These are phyloP conservation scores for Sebastes flavidus DNA, from an alignment of 2,797 vertebrate species.

Conservation along the genomic window DNA sequence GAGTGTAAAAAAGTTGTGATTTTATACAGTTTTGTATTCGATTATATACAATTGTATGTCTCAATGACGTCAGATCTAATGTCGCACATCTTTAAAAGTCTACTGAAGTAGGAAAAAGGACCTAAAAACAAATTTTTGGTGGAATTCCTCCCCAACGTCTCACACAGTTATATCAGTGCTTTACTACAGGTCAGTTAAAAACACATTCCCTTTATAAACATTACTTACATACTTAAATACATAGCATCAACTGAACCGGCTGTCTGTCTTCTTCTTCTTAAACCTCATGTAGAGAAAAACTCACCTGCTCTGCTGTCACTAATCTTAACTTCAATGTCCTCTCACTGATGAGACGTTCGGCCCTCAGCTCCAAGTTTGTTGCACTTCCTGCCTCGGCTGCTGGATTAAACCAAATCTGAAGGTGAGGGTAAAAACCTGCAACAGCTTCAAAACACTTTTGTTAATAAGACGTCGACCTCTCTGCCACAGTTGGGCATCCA, in stretches of 20 bases:
- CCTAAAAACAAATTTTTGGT: conserved; percentile 15
- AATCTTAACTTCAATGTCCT: conserved; percentile 50
- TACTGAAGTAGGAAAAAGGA: conserved; percentile 10
- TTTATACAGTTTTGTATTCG: not conserved
- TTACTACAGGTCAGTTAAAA: conserved; percentile 68
- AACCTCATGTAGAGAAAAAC: conserved; percentile 7
- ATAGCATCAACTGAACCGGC: conserved; percentile 38
- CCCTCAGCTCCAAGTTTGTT: not conserved
- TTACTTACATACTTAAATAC: conserved; percentile 64
- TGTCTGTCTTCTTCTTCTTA: conserved; percentile 7
- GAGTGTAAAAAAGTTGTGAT: not conserved
- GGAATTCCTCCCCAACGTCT: conserved; percentile 37
- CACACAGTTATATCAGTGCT: conserved; percentile 67
- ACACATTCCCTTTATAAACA: conserved; percentile 76
- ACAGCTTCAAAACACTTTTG: not conserved
- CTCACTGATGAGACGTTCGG: conserved; percentile 2
- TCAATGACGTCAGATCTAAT: not conserved
- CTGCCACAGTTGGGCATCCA: not conserved
- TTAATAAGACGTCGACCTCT: not conserved
- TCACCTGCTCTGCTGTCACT: conserved; percentile 13
- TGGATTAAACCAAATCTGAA: not conserved
- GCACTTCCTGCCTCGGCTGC: conserved; percentile 4
- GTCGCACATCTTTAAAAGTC: not conserved
- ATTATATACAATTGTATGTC: not conserved
- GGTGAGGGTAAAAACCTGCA: not conserved